A percentile compares a stretch with the other conserved stretches of the same genome.
Conservation (phyloP, 2,888 invertebrate genomes). For the Epistrophe eligans region DNA sequence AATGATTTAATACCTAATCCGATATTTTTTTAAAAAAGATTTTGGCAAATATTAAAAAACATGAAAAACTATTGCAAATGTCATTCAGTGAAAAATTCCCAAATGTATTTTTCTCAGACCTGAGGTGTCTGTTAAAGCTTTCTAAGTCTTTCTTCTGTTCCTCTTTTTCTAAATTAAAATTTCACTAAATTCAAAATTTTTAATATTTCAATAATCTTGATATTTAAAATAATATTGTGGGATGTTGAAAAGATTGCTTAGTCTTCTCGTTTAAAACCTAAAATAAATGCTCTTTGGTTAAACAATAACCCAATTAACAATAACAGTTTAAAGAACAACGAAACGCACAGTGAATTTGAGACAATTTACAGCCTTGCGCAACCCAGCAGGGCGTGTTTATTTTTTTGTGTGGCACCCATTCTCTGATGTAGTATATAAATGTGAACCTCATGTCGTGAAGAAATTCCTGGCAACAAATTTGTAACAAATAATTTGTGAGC, state of each 20-base stretch:
- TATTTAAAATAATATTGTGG: no score
- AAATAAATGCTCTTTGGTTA: constrained; percentile 5
- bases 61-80: no score
- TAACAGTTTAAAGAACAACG: constrained; percentile 32
- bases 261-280: background rate
- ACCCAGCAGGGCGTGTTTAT: constrained; percentile 62
- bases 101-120: no score
- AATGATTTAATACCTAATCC: background rate
- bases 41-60: no score
- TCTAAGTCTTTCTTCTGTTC: no score
- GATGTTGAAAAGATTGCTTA: no score
- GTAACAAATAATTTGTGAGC: constrained; percentile 55
- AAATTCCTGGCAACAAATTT: constrained; percentile 50
- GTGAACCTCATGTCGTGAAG: constrained; percentile 32
- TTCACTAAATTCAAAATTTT: no score
- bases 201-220: no score
- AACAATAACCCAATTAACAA: constrained; percentile 40
- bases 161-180: no score
- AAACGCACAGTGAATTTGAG: constrained; percentile 33
- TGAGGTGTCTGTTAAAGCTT: no score
- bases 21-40: no score
- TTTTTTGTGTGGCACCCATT: constrained; percentile 61
- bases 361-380: constrained; percentile 55
- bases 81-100: no score
- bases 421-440: background rate